Base-by-base conservation (phyloP, 1,140 invertebrate genomes). In the Eupristina koningsbergeri region DNA sequence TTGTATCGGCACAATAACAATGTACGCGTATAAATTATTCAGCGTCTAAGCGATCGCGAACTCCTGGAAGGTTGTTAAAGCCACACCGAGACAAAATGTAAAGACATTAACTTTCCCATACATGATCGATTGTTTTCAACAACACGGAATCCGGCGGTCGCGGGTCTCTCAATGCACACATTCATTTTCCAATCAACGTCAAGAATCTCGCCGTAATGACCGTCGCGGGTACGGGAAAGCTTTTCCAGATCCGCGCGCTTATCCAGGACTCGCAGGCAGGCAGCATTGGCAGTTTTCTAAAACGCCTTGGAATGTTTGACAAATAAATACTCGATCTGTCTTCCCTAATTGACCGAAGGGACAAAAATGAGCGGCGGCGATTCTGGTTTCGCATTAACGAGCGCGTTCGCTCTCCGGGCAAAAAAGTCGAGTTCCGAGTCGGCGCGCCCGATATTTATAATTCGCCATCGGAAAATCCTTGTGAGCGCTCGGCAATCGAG, bases 301-400 rank as follows among this genome's bases (percentile, higher is more conserved):
- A 81, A 81, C 74, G 79, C 79, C 36, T 71, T 61, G 78, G 79
- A 76, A 77, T 81, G 84, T 78, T 80, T 75, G 74, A 73, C 84
- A 77, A 77, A 85, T 81, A 85, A 77, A 85, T 81, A 76, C 79
- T 61, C 78, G 73, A 74, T 84, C 78, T 81, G 79, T 78, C 69
- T 53, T 85, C 74, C 74, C 84, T 81, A 85, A 85, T 85, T 85
- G 79, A 85, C 11, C 74, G 67, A 78, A 84, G 79, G 84, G 73
- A 85, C 63, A 81, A 85, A 77, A 81, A 85, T 81, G 79, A 81
- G 73, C 69, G 17, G 64, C n/a, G 50, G 3, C 26, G 71, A 77
- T 75, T 84, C 79, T 81, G 84, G 79, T 81, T 76, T 81, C 63
- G 73, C 73, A 80, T 77, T 81, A 85, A 85, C 73, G 79, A 85